These are phyloP conservation scores for Sigmodon hispidus DNA, from an alignment of 2,113 vertebrate genomes.

Conservation along the genomic window DNA sequence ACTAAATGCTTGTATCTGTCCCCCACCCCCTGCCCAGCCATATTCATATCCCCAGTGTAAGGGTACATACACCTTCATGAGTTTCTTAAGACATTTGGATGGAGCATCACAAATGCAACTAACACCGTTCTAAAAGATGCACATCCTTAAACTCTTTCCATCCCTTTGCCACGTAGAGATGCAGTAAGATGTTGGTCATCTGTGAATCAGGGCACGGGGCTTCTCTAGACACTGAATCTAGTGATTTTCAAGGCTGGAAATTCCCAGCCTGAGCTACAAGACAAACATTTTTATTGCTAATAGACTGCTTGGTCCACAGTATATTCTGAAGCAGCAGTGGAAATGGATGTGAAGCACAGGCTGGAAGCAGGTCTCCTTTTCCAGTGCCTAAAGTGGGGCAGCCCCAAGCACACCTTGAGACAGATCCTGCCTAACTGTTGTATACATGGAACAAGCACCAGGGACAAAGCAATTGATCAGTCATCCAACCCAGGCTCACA, in stretches of 20 bases:
- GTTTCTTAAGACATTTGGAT: too few species aligned
- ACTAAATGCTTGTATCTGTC: background rate
- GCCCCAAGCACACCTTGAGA: background rate
- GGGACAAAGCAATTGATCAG: background rate
- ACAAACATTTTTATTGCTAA: background rate
- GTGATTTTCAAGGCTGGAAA: background rate
- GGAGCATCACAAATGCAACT: background rate
- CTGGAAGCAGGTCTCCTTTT: background rate
- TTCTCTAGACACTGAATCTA: background rate
- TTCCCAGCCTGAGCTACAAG: background rate
- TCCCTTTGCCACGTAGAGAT: too few species aligned
- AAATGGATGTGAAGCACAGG: background rate
- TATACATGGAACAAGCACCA: background rate
- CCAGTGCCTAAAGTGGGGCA: background rate
- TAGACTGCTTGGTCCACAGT: background rate
- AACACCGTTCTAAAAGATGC: background rate
- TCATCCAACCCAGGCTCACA: background rate
- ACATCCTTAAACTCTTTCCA: background rate
- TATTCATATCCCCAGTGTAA: background rate
- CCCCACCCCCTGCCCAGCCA: too few species aligned
- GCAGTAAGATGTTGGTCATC: background rate
- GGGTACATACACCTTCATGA: background rate
- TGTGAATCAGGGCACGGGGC: background rate
- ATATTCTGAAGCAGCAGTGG: background rate
- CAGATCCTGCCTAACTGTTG: background rate